Evolutionary conservation across 2,797 vertebrate species (phyloP), one percentile per base, ranked within the genome.

Genomic region (Yasuhikotakia modesta): DNA sequence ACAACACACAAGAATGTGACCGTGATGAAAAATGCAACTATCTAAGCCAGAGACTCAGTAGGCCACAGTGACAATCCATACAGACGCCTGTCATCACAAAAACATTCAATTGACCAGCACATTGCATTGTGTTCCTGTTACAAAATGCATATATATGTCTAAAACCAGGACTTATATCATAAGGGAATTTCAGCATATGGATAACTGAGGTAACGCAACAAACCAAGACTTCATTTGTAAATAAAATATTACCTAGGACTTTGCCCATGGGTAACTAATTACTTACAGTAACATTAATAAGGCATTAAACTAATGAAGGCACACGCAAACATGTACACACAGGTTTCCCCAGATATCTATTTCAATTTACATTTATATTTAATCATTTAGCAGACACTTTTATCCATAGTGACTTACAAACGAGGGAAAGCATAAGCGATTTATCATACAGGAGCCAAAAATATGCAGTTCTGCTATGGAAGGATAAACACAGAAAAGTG

Each of bases 241-340:
- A 82, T 82, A 57, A 79, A 79, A 75, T 61, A 82, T 79, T 75
- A 60, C 50, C 22, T 12, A 14, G 12, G 7, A 67, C 50, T 67
- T 67, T 67, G 63, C 73, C 63, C 52, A 57, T 58, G 73, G 35
- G 73, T 67, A 67, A 45, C 73, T 75, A 75, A 76, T 76, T 76
- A 50, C 64, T 13, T 32, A 55, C 27, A 35, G 19, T 13, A 72
- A 73, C 63, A 79, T 46, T 43, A 45, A 71, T 71, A 65, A 53
- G 32, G 5, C 57, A 70, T 70, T 71, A 45, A 52, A 50, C 53
- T 60, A 57, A 68, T 61, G 64, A 32, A 73, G 35, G 58, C 46
- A 39, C 10, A 35, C 30, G 55, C 63, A 57, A 52, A 79, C 48
- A 65, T 50, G 32, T 53, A 57, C 32, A 57, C 32, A 52, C 55